Evolutionary conservation across 2,888 invertebrate species (phyloP), one percentile per base, ranked within the genome.

Genomic region (Therioaphis trifolii): DNA sequence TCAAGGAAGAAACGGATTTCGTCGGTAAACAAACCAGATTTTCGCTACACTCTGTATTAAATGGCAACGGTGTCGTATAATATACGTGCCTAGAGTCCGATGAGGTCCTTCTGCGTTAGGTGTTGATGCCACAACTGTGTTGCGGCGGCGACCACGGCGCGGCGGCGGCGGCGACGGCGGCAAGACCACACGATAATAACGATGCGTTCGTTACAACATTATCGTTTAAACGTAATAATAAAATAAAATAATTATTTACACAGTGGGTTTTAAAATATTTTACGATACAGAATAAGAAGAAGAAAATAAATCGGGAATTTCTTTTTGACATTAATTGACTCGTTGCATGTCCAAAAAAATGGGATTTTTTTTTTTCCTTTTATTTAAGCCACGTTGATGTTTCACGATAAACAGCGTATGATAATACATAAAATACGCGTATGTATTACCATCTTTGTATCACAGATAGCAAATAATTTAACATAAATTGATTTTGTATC

Each of bases 301-400:
- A n/a, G 21, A 58, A 43, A 72, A 49, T 78, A 80, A 72, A 74
- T 82, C 82, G 66, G 82, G 74, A 74, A 82, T 82, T 61, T 74
- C 49, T 74, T 72, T 80, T 82, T 52, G 35, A 69, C 68, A 27
- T 74, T 82, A 82, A 82, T 82, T 82, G 82, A 82, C 82, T 82
- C 72, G 63, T 82, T 82, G 35, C 43, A 46, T 49, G 72, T 72
- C 55, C 35, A n/a, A 43, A 58, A 55, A 29, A 55, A 69, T 43
- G 21, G 12, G 14, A 58, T 55, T 21, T 24, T 55, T 14, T 46
- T 46, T 69, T 46, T 46, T 46, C 52, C 29, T 72, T 49, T 7
- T 46, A 49, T 77, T 63, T 46, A 76, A 63, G 76, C 76, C 76
- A 49, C 77, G 21, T 66, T 49, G 77, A 24, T 68, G 77, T 78